Evolutionary conservation across 2,888 invertebrate species (phyloP), one percentile per base, ranked within the genome.

Genomic region (Alloscopus bannaensis): DNA sequence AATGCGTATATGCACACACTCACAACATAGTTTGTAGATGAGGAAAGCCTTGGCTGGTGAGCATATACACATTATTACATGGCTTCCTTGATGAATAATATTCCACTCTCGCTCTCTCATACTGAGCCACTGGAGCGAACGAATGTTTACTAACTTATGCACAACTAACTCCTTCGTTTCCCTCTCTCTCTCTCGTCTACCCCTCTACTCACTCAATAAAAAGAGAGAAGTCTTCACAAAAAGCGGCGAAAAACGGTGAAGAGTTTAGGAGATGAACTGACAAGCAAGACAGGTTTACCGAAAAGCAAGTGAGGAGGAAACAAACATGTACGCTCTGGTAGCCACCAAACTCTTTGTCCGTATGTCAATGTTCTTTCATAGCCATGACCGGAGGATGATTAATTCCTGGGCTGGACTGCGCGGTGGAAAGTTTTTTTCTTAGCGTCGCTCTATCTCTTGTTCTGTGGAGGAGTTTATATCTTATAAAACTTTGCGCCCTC

Each of bases 311-410:
- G 72, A 72, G 64, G 72, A 72, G 72, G 72, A 72, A 72, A 72
- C 72, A 72, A 64, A 72, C 72, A 71, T 60, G 71, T 28, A 72
- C 72, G 72, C 72, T 72, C 72, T 72, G 62, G 62, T 72, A 64
- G 72, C 72, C 72, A 72, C 72, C 72, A 64, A 72, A 64, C 72
- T 64, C 72, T 72, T 72, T 72, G 72, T 72, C 72, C 72, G 72
- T 72, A 72, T 72, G 72, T 72, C 72, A 72, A 72, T 72, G 72
- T 72, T 72, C 72, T 64, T 72, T 72, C 72, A 72, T 72, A 72
- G 72, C 52, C 72, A 72, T 72, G 72, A 72, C 72, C 72, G 62
- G 72, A 50, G 72, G 64, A 72, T 72, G 72, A 72, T 72, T 72
- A 72, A 72, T 72, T 72, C 72, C 71, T 62, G 72, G 72, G 72